Conservation (phyloP, 2,797 vertebrate species). For the Enteromius unitaeniatus region DNA sequence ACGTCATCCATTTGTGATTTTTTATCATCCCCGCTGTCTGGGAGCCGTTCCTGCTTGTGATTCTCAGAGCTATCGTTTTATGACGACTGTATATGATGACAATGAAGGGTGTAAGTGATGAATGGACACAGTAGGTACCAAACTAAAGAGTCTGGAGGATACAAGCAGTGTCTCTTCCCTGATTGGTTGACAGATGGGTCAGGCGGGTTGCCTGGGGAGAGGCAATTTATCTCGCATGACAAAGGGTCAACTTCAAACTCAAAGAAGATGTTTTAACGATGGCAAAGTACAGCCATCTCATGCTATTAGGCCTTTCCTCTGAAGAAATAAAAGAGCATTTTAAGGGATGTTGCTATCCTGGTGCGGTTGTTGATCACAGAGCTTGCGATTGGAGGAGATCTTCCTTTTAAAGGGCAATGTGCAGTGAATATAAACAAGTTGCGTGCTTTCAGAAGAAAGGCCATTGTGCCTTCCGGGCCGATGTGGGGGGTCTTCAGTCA, state of each 20-base stretch:
- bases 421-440: constrained; percentile 54
- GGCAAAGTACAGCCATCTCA: constrained; percentile 42
- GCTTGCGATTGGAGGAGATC: constrained; percentile 20
- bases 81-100: constrained; percentile 33
- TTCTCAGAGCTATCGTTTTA: constrained; percentile 15
- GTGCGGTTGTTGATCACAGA: constrained; percentile 36
- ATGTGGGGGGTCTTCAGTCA: constrained; percentile 54
- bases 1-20: background rate
- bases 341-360: constrained; percentile 43
- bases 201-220: constrained; percentile 53
- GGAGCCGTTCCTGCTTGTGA: background rate
- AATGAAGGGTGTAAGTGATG: constrained; percentile 27
- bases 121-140: constrained; percentile 24
- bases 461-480: constrained; percentile 55
- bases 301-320: constrained; percentile 43
- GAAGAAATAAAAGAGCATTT: constrained; percentile 40
- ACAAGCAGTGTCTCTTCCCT: constrained; percentile 29
- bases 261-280: constrained; percentile 53
- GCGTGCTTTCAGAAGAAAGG: constrained; percentile 49
- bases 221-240: constrained; percentile 62
- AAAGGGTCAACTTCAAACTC: constrained; percentile 59
- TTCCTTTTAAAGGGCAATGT: constrained; percentile 57
- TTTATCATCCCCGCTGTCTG: constrained; percentile 5
- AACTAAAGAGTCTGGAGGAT: constrained; percentile 28
- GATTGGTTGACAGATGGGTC: constrained; percentile 57